Evolutionary conservation across 2,888 invertebrate species (phyloP), one percentile per base, ranked within the genome.

Genomic region (Scaptomyza flava): DNA sequence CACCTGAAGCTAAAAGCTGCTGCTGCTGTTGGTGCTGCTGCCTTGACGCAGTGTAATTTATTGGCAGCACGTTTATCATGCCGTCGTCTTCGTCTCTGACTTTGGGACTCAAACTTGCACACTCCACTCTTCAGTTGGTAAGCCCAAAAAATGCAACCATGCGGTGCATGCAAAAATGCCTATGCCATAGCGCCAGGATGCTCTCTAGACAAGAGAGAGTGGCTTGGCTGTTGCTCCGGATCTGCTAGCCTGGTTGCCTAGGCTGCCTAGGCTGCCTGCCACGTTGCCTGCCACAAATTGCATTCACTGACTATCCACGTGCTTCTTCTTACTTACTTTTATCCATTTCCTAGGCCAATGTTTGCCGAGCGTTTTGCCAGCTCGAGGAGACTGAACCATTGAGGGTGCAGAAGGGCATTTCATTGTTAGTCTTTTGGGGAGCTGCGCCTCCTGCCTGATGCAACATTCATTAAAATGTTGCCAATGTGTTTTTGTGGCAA

Each of bases 401-500:
- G n/a, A 11, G 11, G 5, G 41, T 9, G 17, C 9, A 3, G 12
- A 33, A 63, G 77, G 46, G 68, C 59, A 50, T 77, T 73, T 58
- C 62, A 78, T 76, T 76, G 88, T 84, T 84, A 88, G 88, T 72
- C 73, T 73, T 72, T 56, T 41, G 20, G 38, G 14, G 20, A 20
- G 53, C 57, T 76, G 69, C 52, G 64, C 60, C 38, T 38, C 38
- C 38, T 14, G 38, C 38, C 72, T 68, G 76, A 67, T 78, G 81
- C 84, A 80, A 69, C 87, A 84, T 84, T 84, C 88, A 84, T 84
- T 88, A 86, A 84, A 86, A 83, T 86, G 86, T 88, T 88, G 84
- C 88, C 84, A 86, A 87, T 88, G 84, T 86, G 84, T 88, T 88
- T 86, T 83, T 88, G 87, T 76, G 87, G 88, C 78, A 82, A 88